A percentile compares a stretch with the other conserved stretches of the same genome.
Evolutionary conservation across 2,888 invertebrate species (phyloP).

Genomic region (Napeogenes sylphis): DNA sequence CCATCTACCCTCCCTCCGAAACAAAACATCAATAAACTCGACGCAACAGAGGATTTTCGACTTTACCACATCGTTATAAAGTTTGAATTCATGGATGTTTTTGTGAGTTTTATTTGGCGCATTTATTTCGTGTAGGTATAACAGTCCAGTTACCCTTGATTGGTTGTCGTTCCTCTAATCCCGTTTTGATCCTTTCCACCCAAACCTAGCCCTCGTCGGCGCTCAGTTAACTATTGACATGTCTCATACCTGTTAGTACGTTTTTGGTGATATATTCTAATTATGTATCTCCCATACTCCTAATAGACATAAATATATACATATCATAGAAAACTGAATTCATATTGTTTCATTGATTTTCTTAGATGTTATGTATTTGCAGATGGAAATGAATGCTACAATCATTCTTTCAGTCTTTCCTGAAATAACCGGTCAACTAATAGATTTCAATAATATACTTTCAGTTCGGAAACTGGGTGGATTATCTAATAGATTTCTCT

Average conservation of each 20-base stretch:
- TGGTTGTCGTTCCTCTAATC: constrained; percentile 84
- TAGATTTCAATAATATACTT: too few species aligned
- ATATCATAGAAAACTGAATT: neutral
- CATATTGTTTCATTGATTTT: too few species aligned
- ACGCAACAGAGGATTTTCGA: constrained; percentile 34
- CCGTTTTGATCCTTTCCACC: constrained; percentile 83
- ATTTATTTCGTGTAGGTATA: constrained; percentile 78
- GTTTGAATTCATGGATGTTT: constrained; percentile 37
- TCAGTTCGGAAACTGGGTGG: too few species aligned
- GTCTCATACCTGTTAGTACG: constrained; percentile 61
- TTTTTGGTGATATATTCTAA: constrained; percentile 17
- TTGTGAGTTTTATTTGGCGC: constrained; percentile 73
- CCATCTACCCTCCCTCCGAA: constrained; percentile 73
- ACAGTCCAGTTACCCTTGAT: constrained; percentile 81
- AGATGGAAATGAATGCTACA: too few species aligned
- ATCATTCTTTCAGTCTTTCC: too few species aligned
- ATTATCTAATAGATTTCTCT: too few species aligned
- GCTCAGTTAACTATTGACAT: constrained; percentile 75
- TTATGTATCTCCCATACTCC: neutral
- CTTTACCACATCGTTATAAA: constrained; percentile 38
- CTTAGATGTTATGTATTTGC: too few species aligned
- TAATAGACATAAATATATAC: neutral
- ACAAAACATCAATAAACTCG: constrained; percentile 77
- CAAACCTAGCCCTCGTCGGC: constrained; percentile 77
- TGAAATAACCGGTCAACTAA: too few species aligned